These are phyloP conservation scores for Hippoglossus hippoglossus DNA, from an alignment of 2,797 vertebrate genomes.

Conservation along the genomic window DNA sequence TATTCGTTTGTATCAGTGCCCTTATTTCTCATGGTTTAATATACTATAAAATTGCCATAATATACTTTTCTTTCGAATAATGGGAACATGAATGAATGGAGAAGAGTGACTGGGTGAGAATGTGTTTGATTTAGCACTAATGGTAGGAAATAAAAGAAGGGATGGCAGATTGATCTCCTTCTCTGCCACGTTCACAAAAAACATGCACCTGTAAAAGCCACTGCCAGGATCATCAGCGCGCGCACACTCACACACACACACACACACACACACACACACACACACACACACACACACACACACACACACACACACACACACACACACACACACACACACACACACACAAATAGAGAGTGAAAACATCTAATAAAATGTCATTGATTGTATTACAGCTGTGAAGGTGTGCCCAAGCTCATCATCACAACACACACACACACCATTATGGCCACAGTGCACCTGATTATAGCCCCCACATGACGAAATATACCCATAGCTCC, in stretches of 20 bases:
- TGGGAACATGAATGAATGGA: neutral
- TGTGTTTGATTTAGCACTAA: neutral
- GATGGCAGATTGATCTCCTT: slow-evolving; percentile 48
- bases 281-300: no score
- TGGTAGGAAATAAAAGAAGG: slow-evolving; percentile 7
- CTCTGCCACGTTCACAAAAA: slow-evolving; percentile 16
- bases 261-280: no score
- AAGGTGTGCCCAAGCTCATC: no score
- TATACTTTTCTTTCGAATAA: neutral
- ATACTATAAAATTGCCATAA: no score
- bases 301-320: neutral
- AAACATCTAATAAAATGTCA: no score
- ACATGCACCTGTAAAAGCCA: slow-evolving; percentile 59
- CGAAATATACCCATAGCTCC: slow-evolving; percentile 61
- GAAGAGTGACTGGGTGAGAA: neutral
- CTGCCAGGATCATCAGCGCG: slow-evolving; percentile 32
- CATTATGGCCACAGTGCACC: slow-evolving; percentile 54
- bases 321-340: no score
- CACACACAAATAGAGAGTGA: no score
- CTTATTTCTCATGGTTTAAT: neutral
- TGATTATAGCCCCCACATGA: slow-evolving; percentile 69
- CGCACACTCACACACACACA: neutral
- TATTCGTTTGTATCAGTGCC: neutral
- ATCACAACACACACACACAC: neutral
- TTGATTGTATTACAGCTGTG: no score